Conservation (phyloP, 2,797 vertebrate species). For the Myotis vivesi region DNA sequence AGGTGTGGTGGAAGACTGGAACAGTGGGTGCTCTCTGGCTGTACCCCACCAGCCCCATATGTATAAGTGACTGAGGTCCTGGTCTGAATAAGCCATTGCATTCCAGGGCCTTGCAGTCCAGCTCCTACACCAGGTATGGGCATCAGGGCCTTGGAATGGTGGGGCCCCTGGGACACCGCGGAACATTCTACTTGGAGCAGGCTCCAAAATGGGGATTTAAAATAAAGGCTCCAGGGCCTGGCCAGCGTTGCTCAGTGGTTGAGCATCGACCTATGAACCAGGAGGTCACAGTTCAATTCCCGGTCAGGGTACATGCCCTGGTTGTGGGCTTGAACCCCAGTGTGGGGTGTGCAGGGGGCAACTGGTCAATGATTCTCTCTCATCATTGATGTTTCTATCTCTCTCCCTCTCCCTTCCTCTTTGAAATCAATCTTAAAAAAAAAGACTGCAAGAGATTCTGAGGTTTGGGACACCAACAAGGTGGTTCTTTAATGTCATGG, state of each 20-base stretch:
- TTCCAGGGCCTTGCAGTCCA: not conserved
- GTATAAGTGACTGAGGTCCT: not conserved
- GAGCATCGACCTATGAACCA: too few species aligned
- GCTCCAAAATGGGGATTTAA: not conserved
- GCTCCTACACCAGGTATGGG: not conserved
- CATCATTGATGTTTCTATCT: too few species aligned
- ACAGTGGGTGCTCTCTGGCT: not conserved
- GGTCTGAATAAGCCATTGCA: not conserved
- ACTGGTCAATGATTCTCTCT: too few species aligned
- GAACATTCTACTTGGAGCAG: not conserved
- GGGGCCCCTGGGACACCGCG: not conserved
- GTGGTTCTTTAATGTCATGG: not conserved
- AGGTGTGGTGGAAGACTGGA: not conserved
- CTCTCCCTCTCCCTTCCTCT: too few species aligned
- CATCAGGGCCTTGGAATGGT: not conserved
- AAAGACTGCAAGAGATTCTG: not conserved
- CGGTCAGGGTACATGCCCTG: too few species aligned
- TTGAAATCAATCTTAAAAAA: not conserved
- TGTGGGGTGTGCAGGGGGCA: too few species aligned
- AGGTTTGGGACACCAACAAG: not conserved
- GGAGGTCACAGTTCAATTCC: too few species aligned
- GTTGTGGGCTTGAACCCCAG: too few species aligned
- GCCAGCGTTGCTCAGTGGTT: too few species aligned
- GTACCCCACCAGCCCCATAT: rapidly evolving
- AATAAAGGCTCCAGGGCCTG: not conserved